Conservation (phyloP, 2,113 vertebrate genomes). For the Sapayoa aenigma region DNA sequence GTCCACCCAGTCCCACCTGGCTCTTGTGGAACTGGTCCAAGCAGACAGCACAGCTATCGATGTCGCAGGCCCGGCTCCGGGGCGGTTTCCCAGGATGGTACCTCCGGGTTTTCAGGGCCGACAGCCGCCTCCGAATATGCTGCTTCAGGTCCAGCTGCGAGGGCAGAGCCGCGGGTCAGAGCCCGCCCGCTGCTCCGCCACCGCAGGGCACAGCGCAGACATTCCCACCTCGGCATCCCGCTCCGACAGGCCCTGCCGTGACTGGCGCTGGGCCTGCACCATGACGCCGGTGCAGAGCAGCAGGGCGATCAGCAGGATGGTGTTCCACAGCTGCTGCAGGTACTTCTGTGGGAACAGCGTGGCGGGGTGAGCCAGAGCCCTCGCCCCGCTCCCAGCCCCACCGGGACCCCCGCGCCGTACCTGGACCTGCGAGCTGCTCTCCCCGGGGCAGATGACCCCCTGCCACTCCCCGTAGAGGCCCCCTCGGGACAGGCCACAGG, state of each 20-base stretch:
- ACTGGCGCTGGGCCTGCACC: slow-evolving; percentile 89
- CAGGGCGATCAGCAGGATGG: slow-evolving; percentile 87
- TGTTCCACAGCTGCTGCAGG: slow-evolving; percentile 95
- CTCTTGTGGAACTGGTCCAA: slow-evolving; percentile 90
- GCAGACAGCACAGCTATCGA: slow-evolving; percentile 88
- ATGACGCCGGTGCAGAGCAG: slow-evolving; percentile 90
- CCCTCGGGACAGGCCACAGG: slow-evolving; percentile 88
- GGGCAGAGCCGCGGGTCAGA: not conserved
- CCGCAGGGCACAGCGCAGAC: accelerated
- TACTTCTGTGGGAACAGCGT: slow-evolving; percentile 78
- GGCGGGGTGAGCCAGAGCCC: accelerated
- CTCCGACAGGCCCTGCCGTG: slow-evolving; percentile 71
- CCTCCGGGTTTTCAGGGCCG: slow-evolving; percentile 80
- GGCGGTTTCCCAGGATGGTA: slow-evolving; percentile 76
- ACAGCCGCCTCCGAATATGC: slow-evolving; percentile 79
- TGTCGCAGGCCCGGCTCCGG: slow-evolving; percentile 61
- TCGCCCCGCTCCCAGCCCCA: accelerated
- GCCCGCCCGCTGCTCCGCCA: accelerated
- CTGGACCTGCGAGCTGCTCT: slow-evolving; percentile 92
- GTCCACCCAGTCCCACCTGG: slow-evolving; percentile 75
- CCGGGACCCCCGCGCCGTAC: not conserved
- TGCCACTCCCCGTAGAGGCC: slow-evolving; percentile 92
- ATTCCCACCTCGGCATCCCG: slow-evolving; percentile 77
- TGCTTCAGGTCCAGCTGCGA: slow-evolving; percentile 82
- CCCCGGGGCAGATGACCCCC: slow-evolving; percentile 91